Base-by-base conservation (phyloP, 2,888 invertebrate species). In the Lithophane ornitopus region DNA sequence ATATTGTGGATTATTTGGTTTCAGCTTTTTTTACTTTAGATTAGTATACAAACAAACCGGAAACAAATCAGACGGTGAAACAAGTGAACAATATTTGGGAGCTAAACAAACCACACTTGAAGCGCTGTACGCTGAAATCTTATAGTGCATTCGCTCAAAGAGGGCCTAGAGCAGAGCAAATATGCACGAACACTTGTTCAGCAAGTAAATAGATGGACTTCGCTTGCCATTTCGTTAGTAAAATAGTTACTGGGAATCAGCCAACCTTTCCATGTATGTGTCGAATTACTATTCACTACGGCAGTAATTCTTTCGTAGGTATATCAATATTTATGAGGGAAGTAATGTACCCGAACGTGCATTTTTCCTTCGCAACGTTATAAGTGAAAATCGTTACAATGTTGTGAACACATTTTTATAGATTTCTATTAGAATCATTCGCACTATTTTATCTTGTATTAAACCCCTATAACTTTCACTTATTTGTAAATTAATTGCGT, bases 391-490 rank as follows among this genome's bases (percentile, higher is more conserved):
- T 16, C n/a, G n/a, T 26, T 12, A 61, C 67, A 63, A 41, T 63
- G 28, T 41, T 67, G 65, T 63, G 39, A 49, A 52, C 14, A 34
- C 44, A 74, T n/a, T n/a, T 76, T 59, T 70, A 69, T 63, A 56
- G 4, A 73, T 80, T 81, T 81, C 61, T 71, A 84, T 72, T 76
- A 76, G 8, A 74, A 73, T 78, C 70, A 76, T 76, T 69, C 19
- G 54, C 44, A 58, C n/a, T 74, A 71, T 75, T 75, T 75, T 71
- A 74, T 74, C 71, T 85, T 71, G 67, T 71, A 22, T 58, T 62
- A 66, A 63, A 70, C 78, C 85, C 71, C 46, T 78, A 87, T 87
- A 41, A 81, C 87, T 87, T 87, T 87, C 87, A 78, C 84, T 65
- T 22, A 52, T 73, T 77, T 69, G 73, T 74, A 68, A 54, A 44